phyloP scores from a whole-genome alignment of 1,140 invertebrate genomes.

The Microplitis demolitor region DNA sequence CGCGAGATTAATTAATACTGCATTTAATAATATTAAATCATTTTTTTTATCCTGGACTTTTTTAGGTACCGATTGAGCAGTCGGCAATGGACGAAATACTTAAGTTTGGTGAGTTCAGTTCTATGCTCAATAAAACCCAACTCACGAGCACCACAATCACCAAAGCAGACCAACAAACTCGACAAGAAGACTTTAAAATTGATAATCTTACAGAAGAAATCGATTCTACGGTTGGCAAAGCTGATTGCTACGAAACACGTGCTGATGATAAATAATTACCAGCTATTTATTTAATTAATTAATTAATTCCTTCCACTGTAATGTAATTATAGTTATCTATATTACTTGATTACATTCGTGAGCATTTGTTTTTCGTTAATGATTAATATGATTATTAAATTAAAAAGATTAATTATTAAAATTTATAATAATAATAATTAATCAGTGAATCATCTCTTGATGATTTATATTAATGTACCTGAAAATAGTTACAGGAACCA shows the following conservation, averaged over 20 bases:
- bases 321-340: too few relatives aligned
- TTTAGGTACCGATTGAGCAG: constrained; percentile 48
- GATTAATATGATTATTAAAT: neutral
- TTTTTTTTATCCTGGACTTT: neutral
- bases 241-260: too few relatives aligned
- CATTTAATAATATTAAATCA: neutral
- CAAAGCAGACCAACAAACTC: constrained; percentile 13
- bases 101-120: constrained; percentile 56
- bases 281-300: too few relatives aligned
- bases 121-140: constrained; percentile 52
- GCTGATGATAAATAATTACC: too few relatives aligned
- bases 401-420: neutral
- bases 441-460: neutral
- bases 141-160: constrained; percentile 21
- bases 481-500: constrained; percentile 9
- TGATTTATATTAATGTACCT: constrained; percentile 7
- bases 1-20: neutral
- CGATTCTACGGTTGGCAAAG: too few relatives aligned
- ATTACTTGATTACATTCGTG: too few relatives aligned
- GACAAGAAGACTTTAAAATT: neutral
- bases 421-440: neutral
- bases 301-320: too few relatives aligned
- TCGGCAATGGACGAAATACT: constrained; percentile 53
- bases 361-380: too few relatives aligned
- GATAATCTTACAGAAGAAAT: too few relatives aligned